Conservation (phyloP, 2,113 vertebrate genomes). For the Hirundichthys speculiger region DNA sequence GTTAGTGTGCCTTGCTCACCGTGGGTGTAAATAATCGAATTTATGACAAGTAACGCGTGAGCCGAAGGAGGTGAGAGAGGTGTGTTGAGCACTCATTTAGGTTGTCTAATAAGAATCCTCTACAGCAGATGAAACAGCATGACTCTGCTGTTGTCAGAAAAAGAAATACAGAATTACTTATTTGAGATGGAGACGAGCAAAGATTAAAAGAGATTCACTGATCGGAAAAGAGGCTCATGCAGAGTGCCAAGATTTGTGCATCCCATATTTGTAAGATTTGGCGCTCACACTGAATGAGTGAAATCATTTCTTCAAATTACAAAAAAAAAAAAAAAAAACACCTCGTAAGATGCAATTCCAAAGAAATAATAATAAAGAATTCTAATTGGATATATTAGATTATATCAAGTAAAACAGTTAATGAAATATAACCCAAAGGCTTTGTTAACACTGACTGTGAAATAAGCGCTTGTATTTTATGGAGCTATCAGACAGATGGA, state of each 20-base stretch:
- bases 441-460: neutral
- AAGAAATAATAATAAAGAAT: neutral
- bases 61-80: slow-evolving; percentile 65
- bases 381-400: neutral
- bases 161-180: slow-evolving; percentile 53
- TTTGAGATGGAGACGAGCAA: slow-evolving; percentile 52
- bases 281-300: slow-evolving; percentile 1
- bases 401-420: neutral
- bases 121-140: slow-evolving; percentile 36
- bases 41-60: slow-evolving; percentile 44
- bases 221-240: slow-evolving; percentile 28
- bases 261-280: slow-evolving; percentile 35
- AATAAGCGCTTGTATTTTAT: neutral
- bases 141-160: slow-evolving; percentile 20
- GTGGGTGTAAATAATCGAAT: slow-evolving; percentile 65
- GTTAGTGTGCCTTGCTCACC: slow-evolving; percentile 14
- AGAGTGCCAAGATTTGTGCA: slow-evolving; percentile 21
- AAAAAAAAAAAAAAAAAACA: neutral
- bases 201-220: slow-evolving; percentile 51
- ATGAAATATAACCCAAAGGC: neutral
- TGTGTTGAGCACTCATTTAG: slow-evolving; percentile 55
- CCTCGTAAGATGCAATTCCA: neutral
- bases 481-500: neutral
- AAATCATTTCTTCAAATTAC: neutral
- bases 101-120: slow-evolving; percentile 41